Evolutionary conservation across 23 tunicate genomes (phyloP).

Genomic region (Botrylloides violaceus): DNA sequence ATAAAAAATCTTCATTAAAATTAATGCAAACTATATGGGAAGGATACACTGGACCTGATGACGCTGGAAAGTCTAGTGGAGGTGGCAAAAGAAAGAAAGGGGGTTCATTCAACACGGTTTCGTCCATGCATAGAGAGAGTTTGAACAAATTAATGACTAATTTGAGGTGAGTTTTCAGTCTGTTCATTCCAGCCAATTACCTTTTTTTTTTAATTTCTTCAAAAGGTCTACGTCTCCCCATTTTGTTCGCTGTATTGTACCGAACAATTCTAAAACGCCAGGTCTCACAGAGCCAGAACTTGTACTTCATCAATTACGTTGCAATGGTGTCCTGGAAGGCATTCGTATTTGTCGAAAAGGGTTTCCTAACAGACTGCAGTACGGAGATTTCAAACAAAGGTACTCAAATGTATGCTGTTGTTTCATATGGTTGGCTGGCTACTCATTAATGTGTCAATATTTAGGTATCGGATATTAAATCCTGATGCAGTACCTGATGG

Average conservation of each 20-base stretch:
- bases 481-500: slow-evolving; percentile 91
- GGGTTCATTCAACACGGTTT: slow-evolving; percentile 91
- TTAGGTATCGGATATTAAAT: slow-evolving; percentile 87
- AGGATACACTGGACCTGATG: slow-evolving; percentile 29
- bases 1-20: slow-evolving; percentile 67
- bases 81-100: slow-evolving; percentile 97
- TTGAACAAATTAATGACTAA: slow-evolving; percentile 86
- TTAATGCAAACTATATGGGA: slow-evolving; percentile 60
- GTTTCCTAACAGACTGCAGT: slow-evolving; percentile 94
- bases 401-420: no score
- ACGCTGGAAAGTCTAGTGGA: slow-evolving; percentile 26
- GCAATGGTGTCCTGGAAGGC: slow-evolving; percentile 99
- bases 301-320: slow-evolving; percentile 91
- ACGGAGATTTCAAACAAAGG: slow-evolving; percentile 97
- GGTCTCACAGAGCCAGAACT: slow-evolving; percentile 87
- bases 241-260: slow-evolving; percentile 97
- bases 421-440: no score
- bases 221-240: slow-evolving; percentile 90
- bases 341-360: slow-evolving; percentile 99
- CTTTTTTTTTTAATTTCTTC: not conserved
- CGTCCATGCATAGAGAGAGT: slow-evolving; percentile 76
- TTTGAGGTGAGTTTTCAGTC: slow-evolving; percentile 31
- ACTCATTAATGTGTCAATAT: not conserved
- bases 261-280: slow-evolving; percentile 80
- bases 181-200: not conserved